These are phyloP conservation scores for Alentia gelatinosa DNA, from an alignment of 2,888 invertebrate genomes.

Conservation along the genomic window DNA sequence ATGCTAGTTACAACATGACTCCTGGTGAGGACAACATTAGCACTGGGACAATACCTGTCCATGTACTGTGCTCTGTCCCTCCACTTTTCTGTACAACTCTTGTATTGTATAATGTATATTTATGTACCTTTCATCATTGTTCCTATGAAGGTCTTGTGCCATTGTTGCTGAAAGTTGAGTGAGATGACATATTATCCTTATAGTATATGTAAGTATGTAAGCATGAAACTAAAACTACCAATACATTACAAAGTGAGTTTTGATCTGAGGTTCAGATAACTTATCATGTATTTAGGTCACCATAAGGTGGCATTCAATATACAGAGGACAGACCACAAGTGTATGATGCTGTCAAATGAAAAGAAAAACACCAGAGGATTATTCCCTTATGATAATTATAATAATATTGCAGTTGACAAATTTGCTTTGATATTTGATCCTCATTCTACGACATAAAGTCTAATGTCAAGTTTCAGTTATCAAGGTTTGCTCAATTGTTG, in stretches of 20 bases:
- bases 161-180: slow-evolving; percentile 51
- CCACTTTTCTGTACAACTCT: not conserved
- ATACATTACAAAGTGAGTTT: not conserved
- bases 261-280: not conserved
- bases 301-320: not conserved
- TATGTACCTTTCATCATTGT: slow-evolving; percentile 27
- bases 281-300: slow-evolving; percentile 12
- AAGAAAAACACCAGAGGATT: not conserved
- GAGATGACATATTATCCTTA: slow-evolving; percentile 8
- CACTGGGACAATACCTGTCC: not conserved
- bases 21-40: not conserved
- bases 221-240: not conserved
- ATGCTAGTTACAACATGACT: not conserved
- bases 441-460: not conserved
- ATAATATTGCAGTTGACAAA: slow-evolving; percentile 6
- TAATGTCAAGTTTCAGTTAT: not conserved
- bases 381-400: not conserved
- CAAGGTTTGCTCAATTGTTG: slow-evolving; percentile 5
- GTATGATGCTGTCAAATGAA: not conserved
- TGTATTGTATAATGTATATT: slow-evolving; percentile 20
- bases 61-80: not conserved
- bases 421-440: not conserved
- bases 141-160: slow-evolving; percentile 44
- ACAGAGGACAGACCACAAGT: not conserved
- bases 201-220: slow-evolving; percentile 45